Conservation (phyloP, 2,888 invertebrate genomes). For the Campopleginae sp. region DNA sequence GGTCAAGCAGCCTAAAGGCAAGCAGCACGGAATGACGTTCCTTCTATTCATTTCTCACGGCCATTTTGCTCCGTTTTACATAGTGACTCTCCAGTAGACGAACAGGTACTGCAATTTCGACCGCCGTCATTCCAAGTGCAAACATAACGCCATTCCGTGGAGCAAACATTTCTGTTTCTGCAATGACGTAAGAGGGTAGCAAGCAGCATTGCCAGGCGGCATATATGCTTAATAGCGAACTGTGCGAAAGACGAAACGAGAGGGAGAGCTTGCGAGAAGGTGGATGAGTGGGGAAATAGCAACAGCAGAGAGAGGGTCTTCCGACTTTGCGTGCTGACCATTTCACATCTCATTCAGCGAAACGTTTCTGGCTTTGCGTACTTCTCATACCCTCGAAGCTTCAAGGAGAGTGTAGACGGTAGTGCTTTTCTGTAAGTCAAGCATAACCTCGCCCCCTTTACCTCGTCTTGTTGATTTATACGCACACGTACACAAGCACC, state of each 20-base stretch:
- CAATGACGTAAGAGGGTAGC: conserved; percentile 74
- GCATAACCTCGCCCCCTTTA: conserved; percentile 35
- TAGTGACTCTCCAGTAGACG: conserved; percentile 14
- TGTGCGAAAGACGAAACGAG: conserved; percentile 61
- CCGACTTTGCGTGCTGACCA: conserved; percentile 80
- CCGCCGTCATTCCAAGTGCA: conserved; percentile 84
- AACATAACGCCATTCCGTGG: conserved; percentile 82
- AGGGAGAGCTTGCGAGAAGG: conserved; percentile 28
- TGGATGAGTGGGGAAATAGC: conserved; percentile 50
- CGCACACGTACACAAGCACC: conserved; percentile 1
- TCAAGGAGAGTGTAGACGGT: conserved; percentile 36
- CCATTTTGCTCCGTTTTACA: conserved; percentile 59
- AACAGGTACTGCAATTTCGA: conserved; percentile 77
- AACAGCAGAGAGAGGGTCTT: conserved; percentile 53
- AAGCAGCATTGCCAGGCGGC: conserved; percentile 71
- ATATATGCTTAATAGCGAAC: conserved; percentile 74
- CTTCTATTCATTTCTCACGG: conserved; percentile 54
- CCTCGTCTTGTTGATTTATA: conserved; percentile 37
- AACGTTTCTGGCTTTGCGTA: conserved; percentile 61
- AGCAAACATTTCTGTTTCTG: conserved; percentile 83
- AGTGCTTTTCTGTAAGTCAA: conserved; percentile 55
- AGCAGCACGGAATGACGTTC: conserved; percentile 33
- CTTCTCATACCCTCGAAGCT: conserved; percentile 66
- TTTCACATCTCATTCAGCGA: conserved; percentile 83
- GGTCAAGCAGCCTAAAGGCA: conserved; percentile 55